Evolutionary conservation across 2,797 vertebrate genomes (phyloP).

Genomic region (Anolis apletophallus): DNA sequence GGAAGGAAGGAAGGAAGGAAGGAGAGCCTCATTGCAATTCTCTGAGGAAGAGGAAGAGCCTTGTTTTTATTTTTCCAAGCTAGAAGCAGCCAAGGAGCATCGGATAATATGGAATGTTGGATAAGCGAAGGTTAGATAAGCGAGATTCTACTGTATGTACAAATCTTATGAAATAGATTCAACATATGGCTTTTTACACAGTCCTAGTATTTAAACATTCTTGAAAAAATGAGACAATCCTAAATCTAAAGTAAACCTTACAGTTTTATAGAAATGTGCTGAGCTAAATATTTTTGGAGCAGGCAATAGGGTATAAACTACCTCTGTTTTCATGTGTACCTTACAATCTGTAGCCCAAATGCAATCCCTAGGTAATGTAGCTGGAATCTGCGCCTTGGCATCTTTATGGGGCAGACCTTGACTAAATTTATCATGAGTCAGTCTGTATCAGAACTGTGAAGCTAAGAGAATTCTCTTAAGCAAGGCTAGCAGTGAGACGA

Average conservation of each 20-base stretch:
- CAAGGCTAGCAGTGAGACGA: constrained; percentile 4
- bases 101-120: no score
- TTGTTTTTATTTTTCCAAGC: no score
- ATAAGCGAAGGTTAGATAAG: no score
- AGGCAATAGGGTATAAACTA: constrained; percentile 1
- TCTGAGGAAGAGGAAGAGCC: no score
- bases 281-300: constrained; percentile 23
- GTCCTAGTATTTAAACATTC: not conserved
- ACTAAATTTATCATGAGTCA: not conserved
- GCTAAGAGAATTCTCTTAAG: constrained; percentile 6
- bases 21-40: no score
- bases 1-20: no score
- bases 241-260: constrained; percentile 27
- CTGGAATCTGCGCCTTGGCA: not conserved
- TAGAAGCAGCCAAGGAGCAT: no score
- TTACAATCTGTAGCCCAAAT: constrained; percentile 24
- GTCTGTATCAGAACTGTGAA: not conserved
- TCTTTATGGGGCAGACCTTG: not conserved
- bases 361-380: not conserved
- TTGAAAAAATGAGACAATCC: constrained; percentile 3
- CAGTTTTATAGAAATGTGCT: constrained; percentile 31
- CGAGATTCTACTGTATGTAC: no score
- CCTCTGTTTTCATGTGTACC: constrained; percentile 11
- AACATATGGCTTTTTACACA: no score
- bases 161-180: no score